Conservation (phyloP, 1,140 invertebrate genomes). For the Epicauta chinensis region DNA sequence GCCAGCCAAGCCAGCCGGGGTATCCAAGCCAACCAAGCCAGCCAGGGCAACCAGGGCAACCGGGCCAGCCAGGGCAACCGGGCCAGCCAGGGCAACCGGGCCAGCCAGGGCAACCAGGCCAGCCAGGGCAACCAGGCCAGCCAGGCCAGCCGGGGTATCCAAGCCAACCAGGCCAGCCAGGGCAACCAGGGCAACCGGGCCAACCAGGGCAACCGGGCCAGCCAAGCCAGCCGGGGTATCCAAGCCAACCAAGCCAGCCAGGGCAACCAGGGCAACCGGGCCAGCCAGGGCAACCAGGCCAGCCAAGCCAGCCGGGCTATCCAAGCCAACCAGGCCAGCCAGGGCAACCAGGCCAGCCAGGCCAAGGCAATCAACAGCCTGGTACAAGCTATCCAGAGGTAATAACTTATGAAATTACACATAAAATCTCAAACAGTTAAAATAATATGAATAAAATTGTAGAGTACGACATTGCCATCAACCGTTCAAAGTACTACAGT, state of each 20-base stretch:
- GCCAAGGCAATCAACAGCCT: conserved; percentile 21
- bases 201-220: conserved; percentile 16
- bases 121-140: conserved; percentile 40
- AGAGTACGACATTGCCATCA: not conserved
- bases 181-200: not conserved
- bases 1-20: conserved; percentile 9
- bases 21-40: conserved; percentile 21
- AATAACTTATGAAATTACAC: conserved; percentile 10
- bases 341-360: conserved; percentile 23
- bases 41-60: conserved; percentile 37
- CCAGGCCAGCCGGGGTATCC: not conserved
- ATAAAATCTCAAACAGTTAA: not conserved
- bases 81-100: conserved; percentile 22
- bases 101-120: conserved; percentile 40
- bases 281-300: conserved; percentile 18
- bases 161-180: conserved; percentile 15
- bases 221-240: conserved; percentile 8
- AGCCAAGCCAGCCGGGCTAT: conserved; percentile 1
- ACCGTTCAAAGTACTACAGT: conserved; percentile 2
- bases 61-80: conserved; percentile 21
- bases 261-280: conserved; percentile 19
- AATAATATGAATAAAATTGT: not conserved
- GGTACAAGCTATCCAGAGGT: conserved; percentile 29
- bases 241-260: conserved; percentile 25
- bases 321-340: conserved; percentile 15